phyloP scores from a whole-genome alignment of 2,888 invertebrate species.

The Amphipyra tragopoginis region DNA sequence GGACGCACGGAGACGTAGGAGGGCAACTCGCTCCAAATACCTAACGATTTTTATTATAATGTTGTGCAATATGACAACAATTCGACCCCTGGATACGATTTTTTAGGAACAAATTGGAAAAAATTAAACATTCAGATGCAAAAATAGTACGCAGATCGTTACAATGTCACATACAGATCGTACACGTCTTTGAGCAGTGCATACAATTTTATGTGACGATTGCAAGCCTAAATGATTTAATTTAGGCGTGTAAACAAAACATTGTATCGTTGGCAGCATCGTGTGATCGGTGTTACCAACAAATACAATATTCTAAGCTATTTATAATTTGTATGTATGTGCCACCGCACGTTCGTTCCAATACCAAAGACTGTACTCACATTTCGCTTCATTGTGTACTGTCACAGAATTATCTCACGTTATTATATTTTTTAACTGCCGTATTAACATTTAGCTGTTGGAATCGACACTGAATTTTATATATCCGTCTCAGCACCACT shows the following conservation, averaged over 20 bases:
- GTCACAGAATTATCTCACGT: conserved; percentile 61
- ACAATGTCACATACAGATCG: conserved; percentile 20
- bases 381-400: conserved; percentile 85
- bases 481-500: conserved; percentile 75
- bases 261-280: conserved; percentile 72
- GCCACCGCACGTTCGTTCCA: conserved; percentile 39
- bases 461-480: conserved; percentile 71
- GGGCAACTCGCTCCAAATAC: conserved; percentile 71
- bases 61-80: conserved; percentile 53
- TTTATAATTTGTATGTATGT: conserved; percentile 63
- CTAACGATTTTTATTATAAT: conserved; percentile 57
- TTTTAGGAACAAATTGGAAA: conserved; percentile 13
- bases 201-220: conserved; percentile 30
- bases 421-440: conserved; percentile 57
- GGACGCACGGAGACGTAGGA: conserved; percentile 73
- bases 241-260: conserved; percentile 75
- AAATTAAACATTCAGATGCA: background rate
- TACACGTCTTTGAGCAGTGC: conserved; percentile 19
- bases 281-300: conserved; percentile 68
- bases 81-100: conserved; percentile 29
- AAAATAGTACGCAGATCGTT: background rate
- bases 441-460: conserved; percentile 52
- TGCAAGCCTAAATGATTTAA: conserved; percentile 45
- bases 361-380: conserved; percentile 76
- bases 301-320: conserved; percentile 63